A percentile compares a stretch with the other conserved stretches of the same genome.
Conservation (phyloP, 1,140 invertebrate species). For the Heliothis subflexa region DNA sequence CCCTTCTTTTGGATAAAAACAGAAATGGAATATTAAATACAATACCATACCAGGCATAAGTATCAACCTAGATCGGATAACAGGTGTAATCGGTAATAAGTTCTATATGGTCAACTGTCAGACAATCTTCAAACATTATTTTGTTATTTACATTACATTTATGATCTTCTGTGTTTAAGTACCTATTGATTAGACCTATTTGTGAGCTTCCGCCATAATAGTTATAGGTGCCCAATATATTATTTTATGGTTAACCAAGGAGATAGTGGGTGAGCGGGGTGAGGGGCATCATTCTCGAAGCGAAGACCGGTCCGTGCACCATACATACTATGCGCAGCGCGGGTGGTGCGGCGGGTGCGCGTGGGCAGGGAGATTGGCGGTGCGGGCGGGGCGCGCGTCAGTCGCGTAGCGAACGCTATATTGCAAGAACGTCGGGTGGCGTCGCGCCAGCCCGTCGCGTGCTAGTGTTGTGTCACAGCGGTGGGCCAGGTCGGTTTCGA, state of each 20-base stretch:
- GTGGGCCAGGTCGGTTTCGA: slow-evolving; percentile 85
- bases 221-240: slow-evolving; percentile 15
- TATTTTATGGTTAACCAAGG: slow-evolving; percentile 61
- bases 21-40: too few species aligned
- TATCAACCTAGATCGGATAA: not conserved
- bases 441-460: slow-evolving; percentile 82
- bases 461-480: slow-evolving; percentile 83
- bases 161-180: not conserved
- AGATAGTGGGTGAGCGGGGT: slow-evolving; percentile 74
- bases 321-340: slow-evolving; percentile 48
- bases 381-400: slow-evolving; percentile 75
- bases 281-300: slow-evolving; percentile 78
- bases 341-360: slow-evolving; percentile 72
- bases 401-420: slow-evolving; percentile 84
- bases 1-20: too few species aligned
- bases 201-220: slow-evolving; percentile 17
- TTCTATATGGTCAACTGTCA: not conserved
- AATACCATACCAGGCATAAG: not conserved
- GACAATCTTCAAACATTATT: not conserved
- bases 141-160: not conserved
- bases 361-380: slow-evolving; percentile 75
- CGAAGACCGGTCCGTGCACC: slow-evolving; percentile 77
- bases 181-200: slow-evolving; percentile 1
- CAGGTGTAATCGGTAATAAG: not conserved
- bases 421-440: slow-evolving; percentile 80